Conservation (phyloP, 2,888 invertebrate species). For the Cordilura impudica region DNA sequence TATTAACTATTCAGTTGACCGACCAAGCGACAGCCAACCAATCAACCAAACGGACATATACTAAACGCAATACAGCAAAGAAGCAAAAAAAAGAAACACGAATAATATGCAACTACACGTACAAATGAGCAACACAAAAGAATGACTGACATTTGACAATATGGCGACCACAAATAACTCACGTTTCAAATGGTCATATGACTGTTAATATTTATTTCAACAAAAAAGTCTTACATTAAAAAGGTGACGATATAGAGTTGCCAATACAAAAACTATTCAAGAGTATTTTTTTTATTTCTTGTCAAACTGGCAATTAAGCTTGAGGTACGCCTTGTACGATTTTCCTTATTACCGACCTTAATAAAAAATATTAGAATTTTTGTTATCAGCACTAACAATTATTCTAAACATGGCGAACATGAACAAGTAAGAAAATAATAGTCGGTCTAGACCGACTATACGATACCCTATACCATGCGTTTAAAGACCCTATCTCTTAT, state of each 20-base stretch:
- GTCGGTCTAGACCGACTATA: too few species aligned
- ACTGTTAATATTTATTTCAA: conserved; percentile 50
- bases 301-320: too few species aligned
- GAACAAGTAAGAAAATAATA: too few species aligned
- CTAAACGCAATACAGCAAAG: conserved; percentile 15
- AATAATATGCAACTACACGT: conserved; percentile 46
- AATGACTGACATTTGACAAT: conserved; percentile 63
- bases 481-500: too few species aligned
- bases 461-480: too few species aligned
- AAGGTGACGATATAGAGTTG: conserved; percentile 40
- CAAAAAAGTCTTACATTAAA: background rate
- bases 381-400: too few species aligned
- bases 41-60: conserved; percentile 15
- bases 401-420: too few species aligned
- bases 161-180: conserved; percentile 61
- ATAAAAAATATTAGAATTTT: too few species aligned
- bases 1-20: conserved; percentile 20
- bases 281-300: too few species aligned
- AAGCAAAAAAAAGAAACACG: conserved; percentile 17
- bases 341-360: too few species aligned
- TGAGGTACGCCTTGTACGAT: too few species aligned
- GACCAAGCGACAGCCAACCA: conserved; percentile 4
- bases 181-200: conserved; percentile 60
- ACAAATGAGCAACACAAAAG: conserved; percentile 56
- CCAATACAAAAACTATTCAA: too few species aligned